These are phyloP conservation scores for Papilio demoleus DNA, from an alignment of 2,888 invertebrate species.

Conservation along the genomic window DNA sequence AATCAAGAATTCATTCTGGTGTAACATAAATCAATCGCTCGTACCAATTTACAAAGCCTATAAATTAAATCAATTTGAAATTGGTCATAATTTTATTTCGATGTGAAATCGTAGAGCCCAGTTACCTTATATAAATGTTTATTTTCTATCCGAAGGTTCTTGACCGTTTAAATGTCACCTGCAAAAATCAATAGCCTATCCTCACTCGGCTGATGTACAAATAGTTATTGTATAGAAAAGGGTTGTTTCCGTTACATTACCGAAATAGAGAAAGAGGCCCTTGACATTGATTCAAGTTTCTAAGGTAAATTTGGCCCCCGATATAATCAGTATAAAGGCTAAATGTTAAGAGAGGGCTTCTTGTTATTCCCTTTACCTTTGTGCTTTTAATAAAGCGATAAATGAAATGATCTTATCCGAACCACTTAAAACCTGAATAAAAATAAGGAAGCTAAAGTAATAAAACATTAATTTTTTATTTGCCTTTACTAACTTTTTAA, in stretches of 20 bases:
- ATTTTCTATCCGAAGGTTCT: slow-evolving; percentile 7
- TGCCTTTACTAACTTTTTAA: not conserved
- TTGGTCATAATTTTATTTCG: not conserved
- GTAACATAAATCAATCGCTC: not conserved
- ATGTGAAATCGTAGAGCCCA: too few species aligned
- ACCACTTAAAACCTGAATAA: not conserved
- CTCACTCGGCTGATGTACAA: not conserved
- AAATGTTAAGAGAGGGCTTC: slow-evolving; percentile 7
- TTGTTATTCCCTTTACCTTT: slow-evolving; percentile 11
- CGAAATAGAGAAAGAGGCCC: slow-evolving; percentile 12
- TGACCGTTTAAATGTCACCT: slow-evolving; percentile 7
- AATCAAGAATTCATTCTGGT: too few species aligned
- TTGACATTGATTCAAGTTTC: slow-evolving; percentile 25
- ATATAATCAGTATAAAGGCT: slow-evolving; percentile 25
- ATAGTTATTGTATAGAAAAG: slow-evolving; percentile 1
- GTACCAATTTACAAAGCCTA: not conserved
- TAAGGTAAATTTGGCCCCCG: slow-evolving; percentile 6
- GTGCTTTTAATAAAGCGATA: slow-evolving; percentile 2
- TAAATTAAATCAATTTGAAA: too few species aligned
- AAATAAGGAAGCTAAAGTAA: not conserved
- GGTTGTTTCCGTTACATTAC: slow-evolving; percentile 19
- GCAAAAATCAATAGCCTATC: slow-evolving; percentile 6
- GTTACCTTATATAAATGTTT: not conserved
- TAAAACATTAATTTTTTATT: not conserved
- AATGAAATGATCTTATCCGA: slow-evolving; percentile 16